These are phyloP conservation scores for Calonectris borealis DNA, from an alignment of 2,113 vertebrate genomes.

Conservation along the genomic window DNA sequence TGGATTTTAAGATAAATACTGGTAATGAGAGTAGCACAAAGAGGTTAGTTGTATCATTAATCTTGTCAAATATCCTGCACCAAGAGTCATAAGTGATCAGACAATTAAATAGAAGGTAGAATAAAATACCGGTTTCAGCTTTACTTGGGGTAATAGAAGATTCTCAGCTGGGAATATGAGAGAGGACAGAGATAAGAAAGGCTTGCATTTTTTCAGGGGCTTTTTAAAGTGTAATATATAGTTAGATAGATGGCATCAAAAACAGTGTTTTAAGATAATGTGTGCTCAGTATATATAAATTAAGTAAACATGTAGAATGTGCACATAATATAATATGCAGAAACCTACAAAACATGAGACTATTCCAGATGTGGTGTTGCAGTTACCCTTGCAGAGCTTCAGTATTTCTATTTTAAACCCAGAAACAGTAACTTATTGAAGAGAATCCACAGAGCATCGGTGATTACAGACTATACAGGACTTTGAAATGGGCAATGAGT, in stretches of 20 bases:
- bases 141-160: neutral
- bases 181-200: neutral
- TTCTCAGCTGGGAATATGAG: neutral
- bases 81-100: neutral
- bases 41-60: slow-evolving; percentile 12
- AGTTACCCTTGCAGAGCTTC: neutral
- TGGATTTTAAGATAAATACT: slow-evolving; percentile 32
- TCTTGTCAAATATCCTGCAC: slow-evolving; percentile 24
- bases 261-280: neutral
- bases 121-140: neutral
- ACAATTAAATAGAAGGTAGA: neutral
- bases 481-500: neutral
- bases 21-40: slow-evolving; percentile 15
- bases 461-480: neutral
- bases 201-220: neutral
- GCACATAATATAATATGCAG: neutral
- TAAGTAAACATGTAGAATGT: neutral
- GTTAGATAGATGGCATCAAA: neutral
- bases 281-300: neutral
- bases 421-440: neutral
- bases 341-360: neutral
- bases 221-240: neutral
- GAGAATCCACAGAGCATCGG: neutral
- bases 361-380: neutral
- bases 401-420: neutral